Base-by-base conservation (phyloP, 1,140 invertebrate species). In the Drosophila fuyamai region DNA sequence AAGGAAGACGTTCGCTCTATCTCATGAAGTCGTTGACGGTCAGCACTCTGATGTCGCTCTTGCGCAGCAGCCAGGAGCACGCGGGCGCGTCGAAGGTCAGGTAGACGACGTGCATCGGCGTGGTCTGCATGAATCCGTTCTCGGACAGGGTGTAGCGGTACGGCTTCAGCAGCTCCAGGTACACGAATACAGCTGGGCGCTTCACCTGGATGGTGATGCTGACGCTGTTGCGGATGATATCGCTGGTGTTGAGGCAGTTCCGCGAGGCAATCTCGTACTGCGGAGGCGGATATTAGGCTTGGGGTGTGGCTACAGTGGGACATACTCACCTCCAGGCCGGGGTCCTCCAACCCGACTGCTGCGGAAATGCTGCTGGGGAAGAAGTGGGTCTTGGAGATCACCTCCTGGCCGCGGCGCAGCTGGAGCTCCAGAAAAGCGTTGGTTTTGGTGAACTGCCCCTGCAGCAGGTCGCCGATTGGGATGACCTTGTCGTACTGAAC, bases 181-280 rank as follows among this genome's bases (percentile, higher is more conserved):
- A 93, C 5, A 93, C 81, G 60, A 93, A 92, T 4, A 89, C 73
- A 0, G 83, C 85, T 3, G 92, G 90, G n/a, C 65, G 74, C 55
- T 76, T 79, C 1, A 92, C 61, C 1, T 56, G 60, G 13, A 93
- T 86, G 36, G 82, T 79, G 8, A 93, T 66, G 48, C 78, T 90
- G 6, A 77, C 50, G 32, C 78, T 79, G 48, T 92, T 97, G 3
- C 93, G 94, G 2, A 93, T 95, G 2, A 50, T 48, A 5, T 10
- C 70, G 2, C 47, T 62, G 8, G 63, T 78, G 5, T 47, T 36
- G 1, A 65, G 51, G 18, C 91, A 91, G 16, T 51, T 60, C 10
- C 62, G 67, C 3, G 85, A 79, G 8, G 78, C 57, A 5, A 92
- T 72, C 3, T 83, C 77, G 8, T 76, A 72, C 91, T 92, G 10